Base-by-base conservation (phyloP, 2,113 vertebrate genomes). In the Plecotus auritus region DNA sequence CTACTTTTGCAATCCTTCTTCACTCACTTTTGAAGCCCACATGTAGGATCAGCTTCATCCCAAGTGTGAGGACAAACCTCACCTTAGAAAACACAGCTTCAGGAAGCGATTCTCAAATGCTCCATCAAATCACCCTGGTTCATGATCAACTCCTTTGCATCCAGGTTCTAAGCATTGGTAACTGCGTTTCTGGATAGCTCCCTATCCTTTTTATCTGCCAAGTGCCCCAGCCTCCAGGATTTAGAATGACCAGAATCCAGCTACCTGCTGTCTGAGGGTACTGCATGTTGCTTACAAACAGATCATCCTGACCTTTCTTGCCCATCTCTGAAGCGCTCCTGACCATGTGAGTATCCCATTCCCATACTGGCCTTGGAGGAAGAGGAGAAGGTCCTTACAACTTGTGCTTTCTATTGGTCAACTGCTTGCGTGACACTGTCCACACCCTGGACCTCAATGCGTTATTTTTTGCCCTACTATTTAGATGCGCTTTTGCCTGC, bases 331-430 rank as follows among this genome's bases (percentile, higher is more conserved):
- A 35, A n/a, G 30, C 64, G 3, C 32, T 0, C 1, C 6, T 7
- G 26, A 64, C n/a, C 12, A 4, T 0, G 13, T 40, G 28, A 76
- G 20, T 20, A 45, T 1, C 13, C 32, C 17, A 0, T 16, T 47
- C 20, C 51, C n/a, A 30, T 0, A 30, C 5, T 45, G 26, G 17
- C 28, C 3, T 0, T 1, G 1, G 11, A 11, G 7, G 47, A 49
- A 30, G n/a, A 45, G 23, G 9, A 28, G 22, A 37, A 45, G 2
- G 37, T 47, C 45, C 11, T 32, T 13, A 11, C 5, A 0, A 0
- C 3, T 0, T 18, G 4, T 54, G 10, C 32, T 80, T 51, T 74
- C 59, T 37, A 2, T 9, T 6, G 22, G 40, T 87, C 11, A 13
- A 14, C 23, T 69, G 51, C 56, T 51, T 5, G 1, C 1, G 13